Evolutionary conservation across 2,113 vertebrate species (phyloP), one percentile per base, ranked within the genome.

Genomic region (Sinocyclocheilus rhinocerous): DNA sequence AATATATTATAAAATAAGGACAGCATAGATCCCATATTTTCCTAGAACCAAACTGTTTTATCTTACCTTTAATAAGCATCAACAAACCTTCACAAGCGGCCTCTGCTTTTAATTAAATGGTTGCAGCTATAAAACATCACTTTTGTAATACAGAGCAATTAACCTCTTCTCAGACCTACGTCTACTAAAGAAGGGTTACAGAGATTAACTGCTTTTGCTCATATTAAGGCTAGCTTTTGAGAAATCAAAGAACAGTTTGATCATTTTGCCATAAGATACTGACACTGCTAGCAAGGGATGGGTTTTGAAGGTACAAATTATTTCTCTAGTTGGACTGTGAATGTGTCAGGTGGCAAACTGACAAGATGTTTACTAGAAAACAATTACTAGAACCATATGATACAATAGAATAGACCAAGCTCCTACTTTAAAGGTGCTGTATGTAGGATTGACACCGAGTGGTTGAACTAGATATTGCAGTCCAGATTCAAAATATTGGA

Each of bases 71-170:
- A 63, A 63, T 24, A 63, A 24, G 22, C 22, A 24, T 24, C 1
- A 10, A 63, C 22, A 61, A 4, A 61, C 9, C 22, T n/a, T 61
- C 22, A n/a, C 57, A 24, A 11, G n/a, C 11, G 10, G 22, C n/a
- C 18, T 42, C 48, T 50, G 48, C 13, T 76, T 77, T 86, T 88
- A 84, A 87, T 81, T 88, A 81, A 65, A 65, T 12, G 13, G 12
- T 65, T 0, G 4, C 12, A 12, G 24, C 4, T 65, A 26, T 26
- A 65, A 65, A 6, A 65, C 13, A 65, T 76, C 33, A 81, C 29
- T 81, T 67, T 15, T 22, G 52, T 55, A 61, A 91, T 88, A 88
- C 89, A 59, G 80, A 50, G 76, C 45, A 87, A 87, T 87, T 86
- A 91, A 85, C 84, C 59, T 90, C 24, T 57, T 85, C 39, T 73